These are phyloP conservation scores for Pelochelys cantorii DNA, from an alignment of 2,797 vertebrate genomes.

Conservation along the genomic window DNA sequence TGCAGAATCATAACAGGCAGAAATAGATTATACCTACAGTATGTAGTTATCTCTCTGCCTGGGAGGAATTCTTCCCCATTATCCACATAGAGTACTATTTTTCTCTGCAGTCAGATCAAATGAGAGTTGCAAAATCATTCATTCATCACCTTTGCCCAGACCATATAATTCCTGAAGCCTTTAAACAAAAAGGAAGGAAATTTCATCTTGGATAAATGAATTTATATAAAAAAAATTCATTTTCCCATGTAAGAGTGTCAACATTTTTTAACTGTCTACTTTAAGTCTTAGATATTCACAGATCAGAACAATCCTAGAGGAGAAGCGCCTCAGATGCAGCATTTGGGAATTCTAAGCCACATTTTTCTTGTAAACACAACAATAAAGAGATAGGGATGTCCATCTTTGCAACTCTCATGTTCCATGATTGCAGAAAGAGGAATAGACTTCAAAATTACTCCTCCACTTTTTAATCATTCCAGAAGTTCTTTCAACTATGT, in stretches of 20 bases:
- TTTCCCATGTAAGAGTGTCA: background rate
- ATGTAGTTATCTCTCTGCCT: background rate
- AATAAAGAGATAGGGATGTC: background rate
- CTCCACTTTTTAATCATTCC: background rate
- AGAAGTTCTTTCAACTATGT: background rate
- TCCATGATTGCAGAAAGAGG: background rate
- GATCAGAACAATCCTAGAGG: background rate
- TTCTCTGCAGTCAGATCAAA: background rate
- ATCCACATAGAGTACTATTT: background rate
- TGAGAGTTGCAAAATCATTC: background rate
- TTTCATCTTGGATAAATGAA: background rate
- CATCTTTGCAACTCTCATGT: background rate
- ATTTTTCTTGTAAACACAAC: background rate
- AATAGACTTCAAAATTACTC: background rate
- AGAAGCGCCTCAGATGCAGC: background rate
- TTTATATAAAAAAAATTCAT: background rate
- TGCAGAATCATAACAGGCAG: background rate
- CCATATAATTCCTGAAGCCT: background rate
- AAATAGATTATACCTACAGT: background rate
- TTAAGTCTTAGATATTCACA: background rate
- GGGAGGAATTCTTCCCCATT: background rate
- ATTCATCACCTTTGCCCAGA: background rate
- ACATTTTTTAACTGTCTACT: background rate
- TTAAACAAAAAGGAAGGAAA: background rate
- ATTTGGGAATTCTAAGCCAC: background rate